A percentile compares a stretch with the other conserved stretches of the same genome.
phyloP scores from a whole-genome alignment of 1,140 invertebrate genomes.

The Drosophila parvula region DNA sequence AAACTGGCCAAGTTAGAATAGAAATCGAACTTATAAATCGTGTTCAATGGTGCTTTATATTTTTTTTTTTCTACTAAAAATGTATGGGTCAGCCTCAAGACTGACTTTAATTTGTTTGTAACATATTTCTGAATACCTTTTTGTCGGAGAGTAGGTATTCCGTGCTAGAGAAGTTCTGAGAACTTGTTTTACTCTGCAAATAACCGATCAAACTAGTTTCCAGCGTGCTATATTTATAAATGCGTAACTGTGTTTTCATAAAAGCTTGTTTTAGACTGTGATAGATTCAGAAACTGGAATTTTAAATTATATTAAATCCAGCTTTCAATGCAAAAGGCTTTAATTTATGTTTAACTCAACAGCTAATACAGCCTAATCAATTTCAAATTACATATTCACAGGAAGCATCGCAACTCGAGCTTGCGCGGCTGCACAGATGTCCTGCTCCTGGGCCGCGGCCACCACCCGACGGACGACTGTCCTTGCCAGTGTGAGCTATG shows the following conservation, averaged over 20 bases:
- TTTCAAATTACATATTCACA: not conserved
- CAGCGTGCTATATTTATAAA: conserved; percentile 1
- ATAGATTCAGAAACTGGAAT: not conserved
- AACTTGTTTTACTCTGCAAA: conserved; percentile 3
- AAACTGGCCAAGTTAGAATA: not conserved
- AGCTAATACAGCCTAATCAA: no score
- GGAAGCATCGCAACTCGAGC: conserved; percentile 7
- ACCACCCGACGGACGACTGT: conserved; percentile 29
- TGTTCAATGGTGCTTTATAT: no score
- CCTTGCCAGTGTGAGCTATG: conserved; percentile 48
- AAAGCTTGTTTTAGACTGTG: not conserved
- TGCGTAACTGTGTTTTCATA: conserved; percentile 9
- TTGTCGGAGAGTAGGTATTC: not conserved
- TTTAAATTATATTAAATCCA: not conserved
- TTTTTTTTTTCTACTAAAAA: no score
- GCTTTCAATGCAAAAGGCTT: no score
- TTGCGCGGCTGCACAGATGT: conserved; percentile 62
- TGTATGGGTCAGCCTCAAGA: not conserved
- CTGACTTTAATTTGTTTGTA: not conserved
- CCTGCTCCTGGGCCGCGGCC: conserved; percentile 53
- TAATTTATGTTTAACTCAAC: no score
- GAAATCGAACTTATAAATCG: not conserved
- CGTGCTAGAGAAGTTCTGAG: not conserved
- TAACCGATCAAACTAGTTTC: conserved; percentile 12
- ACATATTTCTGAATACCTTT: conserved; percentile 3